These are phyloP conservation scores for Drosophila borealis DNA, from an alignment of 2,888 invertebrate species.

Conservation along the genomic window DNA sequence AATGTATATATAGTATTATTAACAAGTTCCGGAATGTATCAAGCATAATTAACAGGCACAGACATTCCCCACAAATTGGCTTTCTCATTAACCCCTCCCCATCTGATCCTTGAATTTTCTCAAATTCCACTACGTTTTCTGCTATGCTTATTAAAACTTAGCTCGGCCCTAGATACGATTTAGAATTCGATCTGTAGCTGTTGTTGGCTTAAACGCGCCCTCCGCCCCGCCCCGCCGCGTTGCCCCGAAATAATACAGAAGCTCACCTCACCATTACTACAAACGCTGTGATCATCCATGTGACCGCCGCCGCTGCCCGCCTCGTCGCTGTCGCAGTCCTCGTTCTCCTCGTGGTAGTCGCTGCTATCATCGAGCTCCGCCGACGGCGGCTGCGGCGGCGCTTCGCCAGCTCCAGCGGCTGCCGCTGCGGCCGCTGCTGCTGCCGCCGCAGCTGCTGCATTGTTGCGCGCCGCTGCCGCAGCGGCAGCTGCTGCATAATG, in stretches of 20 bases:
- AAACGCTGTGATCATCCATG: constrained; percentile 84
- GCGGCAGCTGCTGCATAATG: constrained; percentile 82
- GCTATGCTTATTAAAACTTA: too few species aligned
- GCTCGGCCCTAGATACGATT: too few species aligned
- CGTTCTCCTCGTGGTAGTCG: constrained; percentile 83
- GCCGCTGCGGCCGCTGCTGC: constrained; percentile 54
- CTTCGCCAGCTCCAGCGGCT: constrained; percentile 37
- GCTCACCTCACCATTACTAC: constrained; percentile 85
- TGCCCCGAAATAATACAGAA: constrained; percentile 76
- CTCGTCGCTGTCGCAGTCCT: constrained; percentile 82
- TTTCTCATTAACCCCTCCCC: too few species aligned
- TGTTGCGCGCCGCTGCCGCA: constrained; percentile 77
- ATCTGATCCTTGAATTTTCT: too few species aligned
- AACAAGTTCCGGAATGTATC: too few species aligned
- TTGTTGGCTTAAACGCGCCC: not conserved
- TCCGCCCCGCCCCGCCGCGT: constrained; percentile 6
- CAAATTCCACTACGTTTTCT: too few species aligned
- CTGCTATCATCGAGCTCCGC: constrained; percentile 82
- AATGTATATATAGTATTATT: too few species aligned
- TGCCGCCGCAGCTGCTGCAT: constrained; percentile 69
- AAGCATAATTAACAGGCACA: too few species aligned
- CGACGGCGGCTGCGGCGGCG: constrained; percentile 64
- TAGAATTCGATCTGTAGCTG: not conserved
- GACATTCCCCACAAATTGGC: too few species aligned
- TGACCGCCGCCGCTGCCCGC: constrained; percentile 76